These are phyloP conservation scores for Orussus abietinus DNA, from an alignment of 1,140 invertebrate genomes.

Conservation along the genomic window DNA sequence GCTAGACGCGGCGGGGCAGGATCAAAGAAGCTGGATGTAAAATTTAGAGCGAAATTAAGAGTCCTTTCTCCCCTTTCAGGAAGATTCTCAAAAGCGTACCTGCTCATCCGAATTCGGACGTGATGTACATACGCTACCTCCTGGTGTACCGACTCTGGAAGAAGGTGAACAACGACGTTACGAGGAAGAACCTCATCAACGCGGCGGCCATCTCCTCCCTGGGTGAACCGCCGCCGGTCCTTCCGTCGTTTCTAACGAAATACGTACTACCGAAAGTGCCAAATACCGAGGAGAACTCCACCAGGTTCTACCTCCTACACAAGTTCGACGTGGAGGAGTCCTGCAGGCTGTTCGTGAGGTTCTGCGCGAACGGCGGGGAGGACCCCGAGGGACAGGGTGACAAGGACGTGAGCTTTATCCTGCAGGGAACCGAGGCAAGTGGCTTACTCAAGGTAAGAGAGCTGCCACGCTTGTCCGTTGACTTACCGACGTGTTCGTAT, in stretches of 20 bases:
- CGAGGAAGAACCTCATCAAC: conserved; percentile 37
- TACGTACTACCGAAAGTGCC: conserved; percentile 43
- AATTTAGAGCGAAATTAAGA: too few species aligned
- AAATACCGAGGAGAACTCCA: conserved; percentile 33
- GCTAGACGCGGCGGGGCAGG: too few species aligned
- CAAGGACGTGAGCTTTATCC: too few species aligned
- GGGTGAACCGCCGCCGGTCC: conserved; percentile 25
- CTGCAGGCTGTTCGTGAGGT: conserved; percentile 40
- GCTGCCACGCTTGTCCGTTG: too few species aligned
- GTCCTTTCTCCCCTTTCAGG: too few species aligned
- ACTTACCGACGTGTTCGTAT: too few species aligned
- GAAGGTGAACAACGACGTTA: conserved; percentile 35
- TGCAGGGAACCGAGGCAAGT: too few species aligned
- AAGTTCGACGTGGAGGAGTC: conserved; percentile 42
- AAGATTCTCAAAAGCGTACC: conserved; percentile 41
- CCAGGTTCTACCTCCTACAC: conserved; percentile 37
- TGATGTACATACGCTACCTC: conserved; percentile 45
- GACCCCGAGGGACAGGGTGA: conserved; percentile 10
- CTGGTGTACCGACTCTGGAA: conserved; percentile 46
- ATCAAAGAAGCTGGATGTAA: too few species aligned
- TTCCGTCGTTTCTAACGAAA: conserved; percentile 27
- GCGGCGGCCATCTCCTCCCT: conserved; percentile 33
- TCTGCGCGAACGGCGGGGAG: conserved; percentile 25
- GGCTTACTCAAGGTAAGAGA: too few species aligned
- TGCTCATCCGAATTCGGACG: conserved; percentile 30